Base-by-base conservation (phyloP, 1,140 invertebrate genomes). In the Archegozetes longisetosus region DNA sequence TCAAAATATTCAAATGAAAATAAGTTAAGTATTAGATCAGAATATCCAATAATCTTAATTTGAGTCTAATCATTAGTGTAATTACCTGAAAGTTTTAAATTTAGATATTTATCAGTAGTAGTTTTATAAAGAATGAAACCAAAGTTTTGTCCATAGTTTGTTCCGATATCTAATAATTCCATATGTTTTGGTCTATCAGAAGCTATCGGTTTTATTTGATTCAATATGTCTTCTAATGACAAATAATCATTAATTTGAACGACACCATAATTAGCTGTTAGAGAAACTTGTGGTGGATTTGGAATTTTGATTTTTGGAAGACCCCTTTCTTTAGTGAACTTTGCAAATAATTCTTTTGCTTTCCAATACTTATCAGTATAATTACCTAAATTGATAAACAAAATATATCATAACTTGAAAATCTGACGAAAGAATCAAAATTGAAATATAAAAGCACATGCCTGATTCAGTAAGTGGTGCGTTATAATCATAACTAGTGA, bases 401-500 rank as follows among this genome's bases (percentile, higher is more conserved):
- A 40, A 40, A 9, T 6, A 40, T 40, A 40, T 40, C 6, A 9
- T 40, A 40, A 40, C 17, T 40, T 40, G 17, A 9, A n/a, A n/a
- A n/a, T n/a, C n/a, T n/a, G n/a, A n/a, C n/a, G n/a, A n/a, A n/a
- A n/a, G n/a, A n/a, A n/a, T n/a, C n/a, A n/a, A n/a, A n/a, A n/a
- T n/a, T n/a, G n/a, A n/a, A n/a, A n/a, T n/a, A n/a, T 40, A 40
- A 27, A 4, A 40, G 4, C 17, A 17, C 17, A 40, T 74, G 23
- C 86, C 86, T 28, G 84, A 82, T 74, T 91, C 87, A 50, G 77
- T 80, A 49, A 91, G 71, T 0, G 87, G 86, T 9, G 86, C 84
- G 72, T 89, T 84, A 65, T 86, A 90, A 71, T 91, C 87, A 68
- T 90, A 90, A 49, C 84, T 87, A 4, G 87, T 90, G 23, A 84